Conservation (phyloP, 1,140 invertebrate genomes). For the Platyscapa corneri region DNA sequence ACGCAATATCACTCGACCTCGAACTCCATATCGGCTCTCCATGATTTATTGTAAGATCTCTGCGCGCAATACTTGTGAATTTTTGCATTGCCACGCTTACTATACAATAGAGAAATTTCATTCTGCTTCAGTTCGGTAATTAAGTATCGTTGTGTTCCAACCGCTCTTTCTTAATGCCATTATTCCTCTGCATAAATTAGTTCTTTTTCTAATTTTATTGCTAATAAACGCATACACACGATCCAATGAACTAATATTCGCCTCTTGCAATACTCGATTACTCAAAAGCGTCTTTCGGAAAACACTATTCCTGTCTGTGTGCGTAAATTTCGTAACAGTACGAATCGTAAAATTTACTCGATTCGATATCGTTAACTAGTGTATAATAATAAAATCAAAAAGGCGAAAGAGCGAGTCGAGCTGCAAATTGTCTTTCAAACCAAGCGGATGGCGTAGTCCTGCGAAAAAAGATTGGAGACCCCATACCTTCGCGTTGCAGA, state of each 20-base stretch:
- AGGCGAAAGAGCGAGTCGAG: no score
- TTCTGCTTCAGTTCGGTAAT: background rate
- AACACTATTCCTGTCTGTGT: no score
- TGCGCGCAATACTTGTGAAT: background rate
- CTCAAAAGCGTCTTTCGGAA: no score
- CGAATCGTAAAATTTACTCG: background rate
- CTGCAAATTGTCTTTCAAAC: no score
- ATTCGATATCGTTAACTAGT: background rate
- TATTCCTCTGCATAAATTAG: no score
- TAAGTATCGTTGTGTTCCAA: background rate
- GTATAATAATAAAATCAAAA: background rate
- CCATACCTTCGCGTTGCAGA: background rate
- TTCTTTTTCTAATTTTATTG: no score
- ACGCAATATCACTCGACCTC: constrained; percentile 26
- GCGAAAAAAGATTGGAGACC: background rate
- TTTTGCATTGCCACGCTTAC: background rate
- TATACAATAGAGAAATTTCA: background rate
- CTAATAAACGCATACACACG: no score
- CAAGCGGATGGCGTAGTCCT: background rate
- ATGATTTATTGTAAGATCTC: background rate
- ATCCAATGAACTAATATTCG: no score
- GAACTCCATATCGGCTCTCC: constrained; percentile 17
- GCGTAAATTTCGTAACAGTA: background rate
- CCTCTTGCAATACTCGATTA: no score
- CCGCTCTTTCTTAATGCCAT: no score